Evolutionary conservation across 2,797 vertebrate species (phyloP).

Genomic region (Urophycis tenuis): DNA sequence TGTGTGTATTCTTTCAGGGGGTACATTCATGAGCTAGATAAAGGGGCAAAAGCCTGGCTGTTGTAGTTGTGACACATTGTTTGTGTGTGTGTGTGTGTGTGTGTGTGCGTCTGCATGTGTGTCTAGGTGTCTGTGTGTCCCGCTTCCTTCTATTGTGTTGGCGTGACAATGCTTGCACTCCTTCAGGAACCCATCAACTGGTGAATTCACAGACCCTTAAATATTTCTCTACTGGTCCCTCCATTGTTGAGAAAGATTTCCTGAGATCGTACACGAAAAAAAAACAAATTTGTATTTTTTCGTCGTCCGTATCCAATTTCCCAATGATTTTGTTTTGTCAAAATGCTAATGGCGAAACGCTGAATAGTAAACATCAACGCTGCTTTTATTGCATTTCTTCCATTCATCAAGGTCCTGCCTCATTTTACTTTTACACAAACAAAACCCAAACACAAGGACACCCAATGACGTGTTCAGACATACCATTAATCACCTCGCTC

Average conservation of each 20-base stretch:
- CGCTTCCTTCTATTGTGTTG: constrained; percentile 33
- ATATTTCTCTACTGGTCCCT: constrained; percentile 29
- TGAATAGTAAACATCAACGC: not conserved
- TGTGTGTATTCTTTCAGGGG: constrained; percentile 36
- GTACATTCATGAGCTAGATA: constrained; percentile 45
- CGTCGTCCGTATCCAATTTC: too few relatives aligned
- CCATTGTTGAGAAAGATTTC: constrained; percentile 21
- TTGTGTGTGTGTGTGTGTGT: constrained; percentile 41
- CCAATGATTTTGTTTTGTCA: not conserved
- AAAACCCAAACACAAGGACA: not conserved
- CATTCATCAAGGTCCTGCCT: not conserved
- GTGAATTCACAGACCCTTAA: constrained; percentile 38
- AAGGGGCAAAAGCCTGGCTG: constrained; percentile 46
- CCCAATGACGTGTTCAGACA: not conserved
- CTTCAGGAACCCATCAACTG: constrained; percentile 33
- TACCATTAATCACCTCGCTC: not conserved
- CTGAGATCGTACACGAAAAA: constrained; percentile 8
- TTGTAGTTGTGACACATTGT: constrained; percentile 45
- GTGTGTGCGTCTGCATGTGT: constrained; percentile 35
- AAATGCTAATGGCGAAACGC: not conserved
- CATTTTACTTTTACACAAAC: not conserved
- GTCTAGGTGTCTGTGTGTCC: constrained; percentile 44
- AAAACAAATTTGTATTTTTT: not conserved
- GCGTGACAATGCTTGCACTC: constrained; percentile 31
- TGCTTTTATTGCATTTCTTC: not conserved